Conservation (phyloP, 1,140 invertebrate species). For the Pogonognathellus flavescens region DNA sequence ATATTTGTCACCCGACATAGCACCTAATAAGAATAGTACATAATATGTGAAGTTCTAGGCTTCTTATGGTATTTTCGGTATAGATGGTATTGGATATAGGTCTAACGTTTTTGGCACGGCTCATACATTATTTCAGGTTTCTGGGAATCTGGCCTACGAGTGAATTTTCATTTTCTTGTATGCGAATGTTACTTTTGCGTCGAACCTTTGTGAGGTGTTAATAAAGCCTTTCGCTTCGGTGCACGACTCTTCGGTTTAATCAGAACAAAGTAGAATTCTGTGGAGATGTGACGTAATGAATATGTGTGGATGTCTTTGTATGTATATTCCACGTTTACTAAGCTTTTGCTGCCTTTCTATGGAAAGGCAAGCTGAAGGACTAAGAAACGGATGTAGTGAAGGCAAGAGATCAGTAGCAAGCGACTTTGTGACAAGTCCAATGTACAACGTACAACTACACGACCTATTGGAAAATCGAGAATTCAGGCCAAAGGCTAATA, state of each 20-base stretch:
- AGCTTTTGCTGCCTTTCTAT: neutral
- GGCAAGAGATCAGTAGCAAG: neutral
- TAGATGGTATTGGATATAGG: no score
- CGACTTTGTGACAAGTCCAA: neutral
- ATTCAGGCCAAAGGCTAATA: conserved; percentile 1
- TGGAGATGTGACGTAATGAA: conserved; percentile 16
- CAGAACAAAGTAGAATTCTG: neutral
- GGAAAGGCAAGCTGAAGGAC: no score
- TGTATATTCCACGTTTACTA: neutral
- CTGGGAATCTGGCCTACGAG: neutral
- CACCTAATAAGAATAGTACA: no score
- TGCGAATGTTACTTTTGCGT: neutral
- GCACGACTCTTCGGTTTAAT: neutral
- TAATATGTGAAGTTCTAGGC: no score
- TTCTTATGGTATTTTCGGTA: no score
- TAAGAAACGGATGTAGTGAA: no score
- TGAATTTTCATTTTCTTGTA: conserved; percentile 3
- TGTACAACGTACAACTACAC: neutral
- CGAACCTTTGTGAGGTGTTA: neutral
- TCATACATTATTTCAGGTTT: conserved; percentile 11
- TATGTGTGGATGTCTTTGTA: neutral
- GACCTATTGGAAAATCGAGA: neutral
- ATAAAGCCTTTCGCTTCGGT: conserved; percentile 9
- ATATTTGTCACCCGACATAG: no score
- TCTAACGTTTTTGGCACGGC: neutral